Evolutionary conservation across 2,797 vertebrate species (phyloP), one percentile per base, ranked within the genome.

Genomic region (Cossypha heuglini): DNA sequence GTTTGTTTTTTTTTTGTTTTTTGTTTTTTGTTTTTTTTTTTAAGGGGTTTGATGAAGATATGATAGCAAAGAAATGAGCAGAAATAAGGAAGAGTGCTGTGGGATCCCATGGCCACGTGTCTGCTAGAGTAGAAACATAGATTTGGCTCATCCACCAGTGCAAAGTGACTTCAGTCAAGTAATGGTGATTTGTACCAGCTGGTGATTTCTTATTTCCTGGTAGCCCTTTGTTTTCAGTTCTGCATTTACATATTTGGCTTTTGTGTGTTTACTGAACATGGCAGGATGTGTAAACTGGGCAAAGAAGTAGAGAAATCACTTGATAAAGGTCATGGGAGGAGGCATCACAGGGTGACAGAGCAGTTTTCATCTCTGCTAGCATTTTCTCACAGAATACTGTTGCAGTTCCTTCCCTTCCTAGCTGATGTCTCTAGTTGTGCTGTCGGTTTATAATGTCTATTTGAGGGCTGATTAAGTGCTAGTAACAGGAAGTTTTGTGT

Each of bases 381-480:
- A 58, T 75, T 82, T 72, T 77, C 49, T 92, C 3, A 5, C 43
- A 68, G 54, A 37, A 46, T 59, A 31, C 16, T 78, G 48, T 54
- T 81, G 14, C 43, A 89, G 31, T 77, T 83, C 42, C 72, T 83
- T 86, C 33, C 19, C 24, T 86, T 80, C 43, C 42, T 90, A 91
- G 49, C 46, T 75, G 68, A 69, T 93, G 88, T 81, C 42, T 93
- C 31, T 55, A 55, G 63, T 13, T 90, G 31, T 88, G 40, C 51
- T 62, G 33, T 22, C 84, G 35, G 51, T 88, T 91, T 84, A 49
- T 62, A 80, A 74, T 24, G 29, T 59, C 87, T 91, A 19, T 62
- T 90, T 93, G 57, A 94, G 43, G 54, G 49, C 28, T 88, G 72
- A 94, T 83, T 91, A 90, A 86, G 40, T 71, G 37, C 31, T 83